Base-by-base conservation (phyloP, 2,888 invertebrate genomes). In the Yponomeuta plumbellus region DNA sequence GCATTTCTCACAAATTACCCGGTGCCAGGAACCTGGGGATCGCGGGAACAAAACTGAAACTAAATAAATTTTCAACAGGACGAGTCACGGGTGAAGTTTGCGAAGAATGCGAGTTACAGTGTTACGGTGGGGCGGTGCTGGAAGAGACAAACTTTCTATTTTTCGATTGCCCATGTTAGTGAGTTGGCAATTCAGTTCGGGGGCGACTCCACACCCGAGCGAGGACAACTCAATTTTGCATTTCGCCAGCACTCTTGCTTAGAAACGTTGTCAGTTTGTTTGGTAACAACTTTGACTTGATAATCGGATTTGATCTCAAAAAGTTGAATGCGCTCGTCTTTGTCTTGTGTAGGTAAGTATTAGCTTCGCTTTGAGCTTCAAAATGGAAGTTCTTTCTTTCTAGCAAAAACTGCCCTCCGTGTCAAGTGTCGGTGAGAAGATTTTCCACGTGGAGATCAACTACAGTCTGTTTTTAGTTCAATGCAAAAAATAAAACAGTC, bases 131-230 rank as follows among this genome's bases (percentile, higher is more conserved):
- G 34, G 61, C 63, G 80, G 77, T 78, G 75, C 75, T 73, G 73
- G 70, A 72, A 65, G 40, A 20, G 72, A 64, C 72, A 75, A 90
- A 90, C 84, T 89, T 88, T 85, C 79, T 86, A 88, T 88, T 88
- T 87, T 90, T 89, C 87, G 87, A 89, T 89, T 88, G 87, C 77
- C 81, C 80, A 81, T 83, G 87, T 88, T 87, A 87, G 83, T 81
- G 85, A 88, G 83, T 89, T 86, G 73, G 81, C 76, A 80, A 87
- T 84, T 83, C 83, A 85, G 86, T 88, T 86, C 81, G 77, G 79
- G 73, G 74, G 79, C 79, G 78, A 82, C 78, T 85, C 86, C 79
- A 80, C 81, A 78, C 79, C 70, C 75, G 78, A 73, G 78, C 73
- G 74, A 69, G 69, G 71, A 74, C 75, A 84, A 83, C 82, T 84